phyloP scores from a whole-genome alignment of 2,888 invertebrate genomes.

The Selenia dentaria region DNA sequence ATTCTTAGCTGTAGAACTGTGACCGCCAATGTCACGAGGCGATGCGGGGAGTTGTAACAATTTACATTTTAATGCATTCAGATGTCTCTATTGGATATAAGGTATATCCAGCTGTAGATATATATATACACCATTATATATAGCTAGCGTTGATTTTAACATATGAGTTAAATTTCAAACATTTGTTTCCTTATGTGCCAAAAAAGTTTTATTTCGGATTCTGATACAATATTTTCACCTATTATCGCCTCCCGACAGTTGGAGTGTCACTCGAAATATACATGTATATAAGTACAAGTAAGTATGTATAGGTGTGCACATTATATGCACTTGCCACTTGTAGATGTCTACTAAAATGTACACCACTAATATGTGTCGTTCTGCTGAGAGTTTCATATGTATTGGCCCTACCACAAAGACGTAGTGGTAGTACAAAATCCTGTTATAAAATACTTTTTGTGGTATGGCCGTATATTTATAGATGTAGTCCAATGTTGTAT shows the following conservation, averaged over 20 bases:
- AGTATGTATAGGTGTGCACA: slow-evolving; percentile 50
- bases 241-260: slow-evolving; percentile 3
- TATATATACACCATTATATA: too few species aligned
- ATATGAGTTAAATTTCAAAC: too few species aligned
- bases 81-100: too few species aligned
- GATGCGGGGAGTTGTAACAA: too few species aligned
- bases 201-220: too few species aligned
- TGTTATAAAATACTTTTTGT: neutral
- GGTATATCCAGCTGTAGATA: too few species aligned
- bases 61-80: too few species aligned
- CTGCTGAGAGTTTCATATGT: slow-evolving; percentile 15
- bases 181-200: too few species aligned
- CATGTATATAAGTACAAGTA: slow-evolving; percentile 30
- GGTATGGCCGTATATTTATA: neutral
- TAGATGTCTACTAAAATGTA: slow-evolving; percentile 66
- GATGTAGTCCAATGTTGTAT: neutral
- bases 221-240: too few species aligned
- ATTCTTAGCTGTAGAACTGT: slow-evolving; percentile 11
- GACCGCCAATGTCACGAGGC: slow-evolving; percentile 1
- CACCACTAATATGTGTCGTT: slow-evolving; percentile 66
- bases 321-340: slow-evolving; percentile 59
- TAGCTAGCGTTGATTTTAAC: too few species aligned
- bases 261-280: neutral
- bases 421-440: too few species aligned
- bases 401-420: slow-evolving; percentile 30